Percentiles rank a stretch among this genome's conserved stretches.
Conservation (phyloP, 2,888 invertebrate species). For the Acleris holmiana region DNA sequence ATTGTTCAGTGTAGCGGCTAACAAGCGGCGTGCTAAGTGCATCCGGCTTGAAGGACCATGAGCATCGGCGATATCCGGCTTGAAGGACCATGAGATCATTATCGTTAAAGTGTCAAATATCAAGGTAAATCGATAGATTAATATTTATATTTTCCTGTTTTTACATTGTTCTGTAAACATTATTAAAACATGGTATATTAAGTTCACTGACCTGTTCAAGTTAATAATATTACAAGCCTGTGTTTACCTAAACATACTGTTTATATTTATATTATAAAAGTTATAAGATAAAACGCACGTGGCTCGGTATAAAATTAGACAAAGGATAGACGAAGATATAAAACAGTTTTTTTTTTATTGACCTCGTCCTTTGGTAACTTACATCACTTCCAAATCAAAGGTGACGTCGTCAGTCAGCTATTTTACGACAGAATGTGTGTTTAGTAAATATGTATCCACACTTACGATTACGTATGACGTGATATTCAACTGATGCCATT, state of each 20-base stretch:
- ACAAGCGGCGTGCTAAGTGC: slow-evolving; percentile 4
- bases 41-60: slow-evolving; percentile 19
- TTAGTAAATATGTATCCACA: slow-evolving; percentile 12
- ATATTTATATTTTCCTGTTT: not conserved
- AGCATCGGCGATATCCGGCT: slow-evolving; percentile 10
- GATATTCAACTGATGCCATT: not conserved
- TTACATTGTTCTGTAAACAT: not conserved
- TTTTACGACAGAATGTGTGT: not conserved
- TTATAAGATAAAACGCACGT: not conserved
- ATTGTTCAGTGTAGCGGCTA: not conserved
- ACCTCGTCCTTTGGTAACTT: not conserved
- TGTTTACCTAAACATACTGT: not conserved
- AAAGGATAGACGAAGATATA: too few relatives aligned
- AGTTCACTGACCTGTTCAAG: not conserved
- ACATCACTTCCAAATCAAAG: not conserved
- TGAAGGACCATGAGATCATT: slow-evolving; percentile 11
- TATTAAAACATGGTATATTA: not conserved
- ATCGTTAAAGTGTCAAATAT: not conserved
- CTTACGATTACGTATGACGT: slow-evolving; percentile 6
- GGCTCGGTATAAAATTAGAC: slow-evolving; percentile 6
- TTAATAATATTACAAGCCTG: not conserved
- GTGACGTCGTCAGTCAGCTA: not conserved
- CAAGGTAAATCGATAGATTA: slow-evolving; percentile 10
- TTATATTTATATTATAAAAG: slow-evolving; percentile 3
- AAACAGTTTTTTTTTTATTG: not conserved